Percentiles rank a stretch among this genome's conserved stretches.
These are phyloP conservation scores for Drosophila nr. perissopoda DNA, from an alignment of 2,888 invertebrate genomes.

Conservation along the genomic window DNA sequence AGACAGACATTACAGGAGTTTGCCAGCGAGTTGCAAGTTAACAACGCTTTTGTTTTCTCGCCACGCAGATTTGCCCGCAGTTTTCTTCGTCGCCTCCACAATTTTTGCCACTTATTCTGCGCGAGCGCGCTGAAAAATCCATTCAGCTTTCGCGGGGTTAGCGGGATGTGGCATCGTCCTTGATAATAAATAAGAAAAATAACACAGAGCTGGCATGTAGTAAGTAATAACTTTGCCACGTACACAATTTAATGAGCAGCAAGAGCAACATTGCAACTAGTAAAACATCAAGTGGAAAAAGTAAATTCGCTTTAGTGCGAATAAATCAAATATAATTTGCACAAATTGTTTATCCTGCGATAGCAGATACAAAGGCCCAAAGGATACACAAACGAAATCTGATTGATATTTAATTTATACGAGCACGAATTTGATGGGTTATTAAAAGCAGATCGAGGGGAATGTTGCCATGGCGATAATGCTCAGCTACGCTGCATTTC, in stretches of 20 bases:
- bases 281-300: background rate
- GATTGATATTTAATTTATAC: conserved; percentile 75
- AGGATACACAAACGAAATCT: conserved; percentile 17
- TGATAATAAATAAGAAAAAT: conserved; percentile 60
- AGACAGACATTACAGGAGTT: conserved; percentile 17
- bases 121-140: conserved; percentile 53
- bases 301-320: conserved; percentile 53
- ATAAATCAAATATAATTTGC: conserved; percentile 74
- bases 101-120: conserved; percentile 70
- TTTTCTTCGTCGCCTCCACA: conserved; percentile 40
- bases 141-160: conserved; percentile 10
- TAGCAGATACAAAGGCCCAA: conserved; percentile 29
- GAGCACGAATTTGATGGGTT: conserved; percentile 69
- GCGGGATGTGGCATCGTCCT: conserved; percentile 20
- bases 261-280: conserved; percentile 1
- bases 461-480: conserved; percentile 34
- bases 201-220: conserved; percentile 45
- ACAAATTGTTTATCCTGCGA: conserved; percentile 50
- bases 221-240: conserved; percentile 46
- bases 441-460: conserved; percentile 54
- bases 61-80: conserved; percentile 48
- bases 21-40: background rate
- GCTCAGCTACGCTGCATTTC: conserved; percentile 39
- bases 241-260: conserved; percentile 52
- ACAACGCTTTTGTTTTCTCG: conserved; percentile 54